Evolutionary conservation across 2,888 invertebrate genomes (phyloP).

Genomic region (Arge pagana): DNA sequence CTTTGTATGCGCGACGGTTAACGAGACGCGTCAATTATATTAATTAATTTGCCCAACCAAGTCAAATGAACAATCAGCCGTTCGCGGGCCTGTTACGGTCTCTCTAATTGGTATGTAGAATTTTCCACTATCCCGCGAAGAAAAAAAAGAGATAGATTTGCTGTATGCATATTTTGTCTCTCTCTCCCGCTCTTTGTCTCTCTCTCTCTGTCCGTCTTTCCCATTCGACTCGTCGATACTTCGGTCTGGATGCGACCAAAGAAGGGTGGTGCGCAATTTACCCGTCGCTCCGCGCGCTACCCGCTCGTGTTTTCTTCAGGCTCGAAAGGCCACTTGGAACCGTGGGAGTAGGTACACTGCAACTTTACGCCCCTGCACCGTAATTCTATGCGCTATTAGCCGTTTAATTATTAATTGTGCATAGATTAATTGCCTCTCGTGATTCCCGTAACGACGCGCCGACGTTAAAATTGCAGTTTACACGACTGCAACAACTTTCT

Average conservation of each 20-base stretch:
- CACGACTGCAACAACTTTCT: too few relatives aligned
- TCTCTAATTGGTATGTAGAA: slow-evolving; percentile 37
- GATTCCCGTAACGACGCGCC: slow-evolving; percentile 51
- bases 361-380: slow-evolving; percentile 49
- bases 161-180: too few relatives aligned
- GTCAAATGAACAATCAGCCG: slow-evolving; percentile 44
- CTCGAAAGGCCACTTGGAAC: too few relatives aligned
- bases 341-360: slow-evolving; percentile 57
- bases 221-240: too few relatives aligned
- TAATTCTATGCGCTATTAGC: slow-evolving; percentile 57
- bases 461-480: too few relatives aligned
- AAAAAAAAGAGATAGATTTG: too few relatives aligned
- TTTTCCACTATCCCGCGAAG: too few relatives aligned
- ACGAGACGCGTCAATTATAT: slow-evolving; percentile 54
- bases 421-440: slow-evolving; percentile 57
- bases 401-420: slow-evolving; percentile 58
- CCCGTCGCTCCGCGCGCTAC: not conserved
- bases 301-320: not conserved
- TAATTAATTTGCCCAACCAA: slow-evolving; percentile 53
- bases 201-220: too few relatives aligned
- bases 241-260: too few relatives aligned
- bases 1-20: slow-evolving; percentile 36
- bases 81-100: slow-evolving; percentile 3
- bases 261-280: not conserved
- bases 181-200: too few relatives aligned